Base-by-base conservation (phyloP, 2,113 vertebrate species). In the Gymnocephalus cernua region DNA sequence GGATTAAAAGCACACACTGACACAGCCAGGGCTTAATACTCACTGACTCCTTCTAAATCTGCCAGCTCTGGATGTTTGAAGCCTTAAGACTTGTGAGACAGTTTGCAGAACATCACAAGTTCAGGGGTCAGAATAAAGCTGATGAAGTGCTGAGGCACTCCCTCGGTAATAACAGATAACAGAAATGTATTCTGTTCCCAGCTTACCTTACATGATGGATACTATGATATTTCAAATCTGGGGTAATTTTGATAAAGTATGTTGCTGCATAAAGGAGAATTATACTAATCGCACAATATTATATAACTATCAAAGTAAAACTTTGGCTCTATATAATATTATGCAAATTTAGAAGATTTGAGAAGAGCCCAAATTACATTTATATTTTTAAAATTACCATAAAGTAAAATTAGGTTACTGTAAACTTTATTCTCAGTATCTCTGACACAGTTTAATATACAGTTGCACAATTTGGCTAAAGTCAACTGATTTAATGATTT, bases 1-100 rank as follows among this genome's bases (percentile, higher is more conserved):
- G 80, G 77, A 86, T 92, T 90, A 90, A 83, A 88, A 69, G 48
- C 81, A 57, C 51, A 82, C 57, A 76, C 73, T 83, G 79, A 51
- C 79, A 45, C 78, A 59, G 80, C 50, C n/a, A 11, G 47, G 66
- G 73, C 83, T 92, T 80, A 83, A 87, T 87, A 85, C 64, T 83
- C 68, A 4, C 67, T 25, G 14, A 79, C 77, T 75, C 66, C 77
- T 71, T 45, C 50, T 47, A 77, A 83, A 88, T 74, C 84, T 88
- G 66, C 32, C 80, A 77, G 84, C 79, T 84, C 66, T 62, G 79
- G 74, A 82, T 77, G 56, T 73, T 27, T 81, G 54, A 81, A 81
- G 66, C 79, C 29, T 66, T 44, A 67, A 64, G 47, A 88, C 50
- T 78, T 57, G 16, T 53, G 66, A 85, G 72, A 84, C 68, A 66